phyloP scores from a whole-genome alignment of 2,113 vertebrate species.

The Athene noctua region DNA sequence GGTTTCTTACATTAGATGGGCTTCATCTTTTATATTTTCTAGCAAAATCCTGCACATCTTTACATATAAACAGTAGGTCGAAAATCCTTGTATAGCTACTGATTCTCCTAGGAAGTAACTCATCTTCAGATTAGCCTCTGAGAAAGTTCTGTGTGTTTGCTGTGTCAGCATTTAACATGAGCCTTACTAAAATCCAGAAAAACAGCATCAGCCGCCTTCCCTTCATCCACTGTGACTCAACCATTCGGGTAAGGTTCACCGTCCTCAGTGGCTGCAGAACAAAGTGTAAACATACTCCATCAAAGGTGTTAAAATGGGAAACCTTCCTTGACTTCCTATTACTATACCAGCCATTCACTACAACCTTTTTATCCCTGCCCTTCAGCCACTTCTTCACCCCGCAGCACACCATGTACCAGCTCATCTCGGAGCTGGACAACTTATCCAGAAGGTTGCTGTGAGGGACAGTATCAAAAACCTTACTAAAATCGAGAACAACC shows the following conservation, averaged over 20 bases:
- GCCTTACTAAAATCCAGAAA: not conserved
- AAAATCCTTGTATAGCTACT: not conserved
- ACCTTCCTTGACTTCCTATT: not conserved
- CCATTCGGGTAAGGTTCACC: not conserved
- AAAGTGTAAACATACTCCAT: not conserved
- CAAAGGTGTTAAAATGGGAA: not conserved
- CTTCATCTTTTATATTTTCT: not conserved
- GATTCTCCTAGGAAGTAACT: not conserved
- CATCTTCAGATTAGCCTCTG: not conserved
- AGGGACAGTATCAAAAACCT: too few species aligned
- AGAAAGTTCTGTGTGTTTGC: not conserved
- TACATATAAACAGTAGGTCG: not conserved
- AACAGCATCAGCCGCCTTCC: not conserved
- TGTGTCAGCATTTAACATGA: not conserved
- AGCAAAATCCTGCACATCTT: not conserved
- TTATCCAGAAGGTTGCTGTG: not conserved
- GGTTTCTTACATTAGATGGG: not conserved
- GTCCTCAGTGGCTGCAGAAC: not conserved
- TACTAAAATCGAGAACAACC: too few species aligned
- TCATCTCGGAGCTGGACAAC: not conserved
- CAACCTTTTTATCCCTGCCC: not conserved
- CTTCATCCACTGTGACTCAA: not conserved
- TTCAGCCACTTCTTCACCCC: not conserved
- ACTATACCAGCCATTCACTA: not conserved
- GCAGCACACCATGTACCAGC: rapidly evolving